Base-by-base conservation (phyloP, 2,888 invertebrate species). In the Odontocerum albicorne region DNA sequence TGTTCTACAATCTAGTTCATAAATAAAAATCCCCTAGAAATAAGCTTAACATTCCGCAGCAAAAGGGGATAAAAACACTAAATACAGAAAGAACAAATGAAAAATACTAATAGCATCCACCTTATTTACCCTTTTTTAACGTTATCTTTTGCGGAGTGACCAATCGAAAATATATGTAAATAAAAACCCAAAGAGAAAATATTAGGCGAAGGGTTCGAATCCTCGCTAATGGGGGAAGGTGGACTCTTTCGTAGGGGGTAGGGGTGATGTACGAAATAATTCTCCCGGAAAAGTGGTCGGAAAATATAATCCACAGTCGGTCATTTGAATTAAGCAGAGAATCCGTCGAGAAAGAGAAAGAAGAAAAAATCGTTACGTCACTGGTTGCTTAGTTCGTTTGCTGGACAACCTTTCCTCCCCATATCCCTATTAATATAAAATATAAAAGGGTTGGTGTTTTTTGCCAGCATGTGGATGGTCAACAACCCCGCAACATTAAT, bases 281-380 rank as follows among this genome's bases (percentile, higher is more conserved):
- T 47, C 50, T 45, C 35, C 40, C 44, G 47, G 51, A 56, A 56
- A 56, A 56, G 57, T 57, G 49, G 43, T 45, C 42, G 52, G 57
- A 52, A 57, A 57, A 52, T 57, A 57, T 57, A 57, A 57, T 57
- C 57, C 52, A 47, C 47, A 43, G 57, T 45, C 46, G 57, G 57
- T 42, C 52, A 57, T 57, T 57, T 46, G 44, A 46, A 56, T 56
- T 56, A 31, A 35, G 50, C 46, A 39, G 40, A 19, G 47, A 27
- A 7, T 36, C 36, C 36, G 47, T 15, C 27, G 27, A 27, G 27
- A 27, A 10, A 27, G 27, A 7, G 27, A 27, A 22, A 47, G 47
- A 36, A 47, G 22, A 47, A 47, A 47, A 12, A 22, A n/a, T 32
- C 47, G 36, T 22, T 47, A 36, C 47, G 47, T 47, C 47, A 38